Evolutionary conservation across 2,888 invertebrate genomes (phyloP).

Genomic region (Cynaeus angustus): DNA sequence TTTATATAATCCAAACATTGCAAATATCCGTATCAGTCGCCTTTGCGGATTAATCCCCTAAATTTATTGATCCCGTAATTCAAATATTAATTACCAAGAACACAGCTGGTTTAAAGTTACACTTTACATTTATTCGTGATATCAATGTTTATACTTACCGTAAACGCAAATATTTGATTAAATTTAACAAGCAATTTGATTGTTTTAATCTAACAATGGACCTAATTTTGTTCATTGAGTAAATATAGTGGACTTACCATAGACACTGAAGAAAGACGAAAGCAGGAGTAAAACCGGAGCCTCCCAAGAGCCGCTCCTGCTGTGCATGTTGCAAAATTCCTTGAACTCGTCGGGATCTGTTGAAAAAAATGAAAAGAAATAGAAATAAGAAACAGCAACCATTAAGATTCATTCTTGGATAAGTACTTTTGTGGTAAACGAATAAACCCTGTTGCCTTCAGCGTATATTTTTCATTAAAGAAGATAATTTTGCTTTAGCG

Average conservation of each 20-base stretch:
- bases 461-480: slow-evolving; percentile 44
- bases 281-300: slow-evolving; percentile 61
- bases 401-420: slow-evolving; percentile 45
- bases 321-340: slow-evolving; percentile 61
- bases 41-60: too few relatives aligned
- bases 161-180: too few relatives aligned
- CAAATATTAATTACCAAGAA: too few relatives aligned
- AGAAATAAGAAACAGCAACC: slow-evolving; percentile 21
- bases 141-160: too few relatives aligned
- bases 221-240: too few relatives aligned
- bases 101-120: too few relatives aligned
- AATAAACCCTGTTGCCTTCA: slow-evolving; percentile 38
- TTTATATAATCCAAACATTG: too few relatives aligned
- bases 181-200: too few relatives aligned
- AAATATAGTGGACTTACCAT: slow-evolving; percentile 53
- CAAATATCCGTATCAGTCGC: too few relatives aligned
- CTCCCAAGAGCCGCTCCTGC: slow-evolving; percentile 59
- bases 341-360: slow-evolving; percentile 48
- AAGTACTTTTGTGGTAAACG: slow-evolving; percentile 31
- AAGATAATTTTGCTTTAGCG: slow-evolving; percentile 32
- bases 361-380: slow-evolving; percentile 32
- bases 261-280: slow-evolving; percentile 58
- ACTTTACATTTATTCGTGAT: too few relatives aligned
- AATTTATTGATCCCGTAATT: too few relatives aligned
- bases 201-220: too few relatives aligned